Evolutionary conservation across 30 jellyfish, hydroid and myxozoan species (phyloP), one percentile per base, ranked within the genome.

Genomic region (Cassiopea xamachana): DNA sequence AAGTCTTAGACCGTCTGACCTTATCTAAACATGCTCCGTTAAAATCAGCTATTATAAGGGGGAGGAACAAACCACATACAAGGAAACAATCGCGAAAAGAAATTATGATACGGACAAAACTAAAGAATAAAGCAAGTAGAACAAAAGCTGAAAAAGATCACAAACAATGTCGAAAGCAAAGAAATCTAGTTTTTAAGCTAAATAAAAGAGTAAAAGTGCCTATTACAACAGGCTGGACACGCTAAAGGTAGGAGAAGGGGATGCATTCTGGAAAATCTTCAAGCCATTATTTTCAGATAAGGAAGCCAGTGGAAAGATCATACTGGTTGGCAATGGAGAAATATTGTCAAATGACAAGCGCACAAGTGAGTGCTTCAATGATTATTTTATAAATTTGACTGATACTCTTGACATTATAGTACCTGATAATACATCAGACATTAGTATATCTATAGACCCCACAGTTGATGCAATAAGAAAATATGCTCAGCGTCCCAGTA

Each of bases 261-360:
- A 14, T 62, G 43, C 19, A 17, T 62, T 62, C 74, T 62, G 43
- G 74, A 62, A 62, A 62, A 62, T 27, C 74, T 62, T 62, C 74
- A 62, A 17, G 74, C 74, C 74, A 62, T 62, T 62, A 27, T 62
- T 17, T 14, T 62, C 74, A 8, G 74, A 62, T 62, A 62, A 62
- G 74, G 74, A 62, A 62, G 74, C 55, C 81, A 73, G 44, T 46
- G 6, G 61, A 73, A 73, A 73, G 61, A 73, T 73, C 44, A 46
- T 73, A 7, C 44, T 73, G 49, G 81, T 73, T 17, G 81, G 27
- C 5, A 46, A 73, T 73, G 49, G 81, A 7, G 61, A 46, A 44
- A 73, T 73, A 14, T 39, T 73, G 17, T 12, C 18, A 6, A 69
- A 69, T 27, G 81, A 73, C 44, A 73, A 73, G 14, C 19, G 19